Conservation (phyloP, 2,888 invertebrate genomes). For the Octonoba sinensis region DNA sequence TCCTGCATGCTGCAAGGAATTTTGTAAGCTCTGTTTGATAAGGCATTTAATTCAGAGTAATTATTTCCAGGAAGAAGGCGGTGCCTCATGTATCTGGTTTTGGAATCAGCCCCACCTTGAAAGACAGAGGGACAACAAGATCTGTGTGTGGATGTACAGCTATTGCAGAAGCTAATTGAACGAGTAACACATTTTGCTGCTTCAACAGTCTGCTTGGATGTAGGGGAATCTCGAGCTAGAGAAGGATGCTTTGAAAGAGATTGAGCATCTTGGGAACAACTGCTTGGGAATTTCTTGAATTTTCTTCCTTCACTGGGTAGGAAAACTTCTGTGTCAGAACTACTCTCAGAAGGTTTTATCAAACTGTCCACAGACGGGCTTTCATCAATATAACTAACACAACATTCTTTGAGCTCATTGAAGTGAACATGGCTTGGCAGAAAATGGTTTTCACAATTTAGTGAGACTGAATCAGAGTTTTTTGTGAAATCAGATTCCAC, state of each 20-base stretch:
- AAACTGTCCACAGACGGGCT: conserved; percentile 55
- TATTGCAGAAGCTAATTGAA: conserved; percentile 57
- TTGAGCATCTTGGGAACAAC: not conserved
- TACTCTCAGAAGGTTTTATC: conserved; percentile 26
- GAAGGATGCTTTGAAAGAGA: not conserved
- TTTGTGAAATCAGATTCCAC: conserved; percentile 32
- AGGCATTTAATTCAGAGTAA: conserved; percentile 55
- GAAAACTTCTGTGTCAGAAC: conserved; percentile 36
- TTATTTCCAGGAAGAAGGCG: conserved; percentile 15
- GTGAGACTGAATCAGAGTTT: conserved; percentile 32
- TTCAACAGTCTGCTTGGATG: conserved; percentile 20
- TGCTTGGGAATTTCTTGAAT: conserved; percentile 3
- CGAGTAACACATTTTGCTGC: conserved; percentile 36
- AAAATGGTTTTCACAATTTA: conserved; percentile 41
- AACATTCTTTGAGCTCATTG: conserved; percentile 60
- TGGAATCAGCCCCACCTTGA: conserved; percentile 21
- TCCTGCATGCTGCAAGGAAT: conserved; percentile 58
- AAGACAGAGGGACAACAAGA: conserved; percentile 53
- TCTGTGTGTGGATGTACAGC: conserved; percentile 53
- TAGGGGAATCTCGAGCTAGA: conserved; percentile 6
- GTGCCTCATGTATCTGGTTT: conserved; percentile 9
- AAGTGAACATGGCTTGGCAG: conserved; percentile 46
- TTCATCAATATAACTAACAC: conserved; percentile 62
- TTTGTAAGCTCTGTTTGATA: conserved; percentile 62
- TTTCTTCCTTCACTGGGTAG: conserved; percentile 3